Conservation (phyloP, 2,888 invertebrate genomes). For the Spisula subtruncata region DNA sequence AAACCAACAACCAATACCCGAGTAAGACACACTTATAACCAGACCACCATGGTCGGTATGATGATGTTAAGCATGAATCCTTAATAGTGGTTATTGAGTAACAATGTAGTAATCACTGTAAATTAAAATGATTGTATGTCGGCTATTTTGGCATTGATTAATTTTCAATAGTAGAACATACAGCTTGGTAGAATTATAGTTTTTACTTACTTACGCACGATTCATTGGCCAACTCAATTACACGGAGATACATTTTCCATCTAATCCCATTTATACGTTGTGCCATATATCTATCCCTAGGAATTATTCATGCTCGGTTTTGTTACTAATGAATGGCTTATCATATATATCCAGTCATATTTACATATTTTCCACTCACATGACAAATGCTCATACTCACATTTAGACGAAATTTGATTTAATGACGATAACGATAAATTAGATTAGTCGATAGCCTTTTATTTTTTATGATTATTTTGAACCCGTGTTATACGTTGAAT, state of each 20-base stretch:
- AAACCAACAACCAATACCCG: no score
- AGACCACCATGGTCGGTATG: no score
- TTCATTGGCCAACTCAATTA: not conserved
- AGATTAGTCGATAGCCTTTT: not conserved
- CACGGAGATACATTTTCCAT: not conserved
- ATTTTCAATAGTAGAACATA: constrained; percentile 8
- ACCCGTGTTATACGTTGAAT: not conserved
- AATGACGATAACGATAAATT: constrained; percentile 9
- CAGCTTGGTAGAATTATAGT: constrained; percentile 6
- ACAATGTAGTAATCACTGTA: not conserved
- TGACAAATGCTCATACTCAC: not conserved
- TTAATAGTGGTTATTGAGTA: not conserved
- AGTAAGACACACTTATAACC: no score
- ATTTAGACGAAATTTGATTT: not conserved
- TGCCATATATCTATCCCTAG: not conserved
- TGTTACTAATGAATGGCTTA: not conserved
- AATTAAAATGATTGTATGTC: not conserved
- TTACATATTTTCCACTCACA: not conserved
- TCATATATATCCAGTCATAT: not conserved
- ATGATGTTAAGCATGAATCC: no score
- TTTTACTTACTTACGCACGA: constrained; percentile 1
- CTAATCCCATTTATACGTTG: not conserved
- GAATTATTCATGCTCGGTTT: not conserved
- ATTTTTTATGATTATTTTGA: not conserved
- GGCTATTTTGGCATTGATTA: constrained; percentile 7